Conservation (phyloP, 2,888 invertebrate genomes). For the Oscheius sp. region DNA sequence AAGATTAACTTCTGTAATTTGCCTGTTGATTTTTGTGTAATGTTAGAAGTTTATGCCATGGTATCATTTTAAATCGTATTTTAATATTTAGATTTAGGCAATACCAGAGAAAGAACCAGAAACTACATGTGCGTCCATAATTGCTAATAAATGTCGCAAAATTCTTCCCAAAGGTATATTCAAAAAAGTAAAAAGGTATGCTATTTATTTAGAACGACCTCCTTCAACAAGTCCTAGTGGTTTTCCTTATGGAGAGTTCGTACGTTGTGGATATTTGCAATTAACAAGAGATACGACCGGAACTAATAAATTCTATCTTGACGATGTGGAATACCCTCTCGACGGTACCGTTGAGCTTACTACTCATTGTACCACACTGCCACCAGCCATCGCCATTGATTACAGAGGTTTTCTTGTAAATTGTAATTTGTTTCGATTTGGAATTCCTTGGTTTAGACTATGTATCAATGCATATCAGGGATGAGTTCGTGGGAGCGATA, state of each 20-base stretch:
- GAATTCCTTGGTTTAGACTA: slow-evolving; percentile 44
- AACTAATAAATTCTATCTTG: slow-evolving; percentile 46
- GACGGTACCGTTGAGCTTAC: slow-evolving; percentile 60
- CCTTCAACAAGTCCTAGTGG: slow-evolving; percentile 22
- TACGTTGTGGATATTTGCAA: slow-evolving; percentile 33
- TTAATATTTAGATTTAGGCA: slow-evolving; percentile 3
- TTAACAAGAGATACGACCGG: slow-evolving; percentile 36
- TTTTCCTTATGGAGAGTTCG: slow-evolving; percentile 29
- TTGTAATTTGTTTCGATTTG: background rate
- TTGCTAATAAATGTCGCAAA: slow-evolving; percentile 48
- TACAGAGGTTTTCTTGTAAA: slow-evolving; percentile 57
- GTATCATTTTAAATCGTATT: slow-evolving; percentile 6
- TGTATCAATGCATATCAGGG: slow-evolving; percentile 53
- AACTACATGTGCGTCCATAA: slow-evolving; percentile 46
- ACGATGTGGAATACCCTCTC: slow-evolving; percentile 61
- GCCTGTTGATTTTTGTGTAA: slow-evolving; percentile 56
- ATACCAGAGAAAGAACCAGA: slow-evolving; percentile 33
- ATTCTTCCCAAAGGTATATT: slow-evolving; percentile 37
- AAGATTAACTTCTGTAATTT: slow-evolving; percentile 56
- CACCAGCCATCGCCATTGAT: slow-evolving; percentile 58
- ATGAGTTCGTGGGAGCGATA: slow-evolving; percentile 60
- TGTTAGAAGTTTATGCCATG: slow-evolving; percentile 61
- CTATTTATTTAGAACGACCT: slow-evolving; percentile 16
- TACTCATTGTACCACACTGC: slow-evolving; percentile 49
- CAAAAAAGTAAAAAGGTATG: background rate